Percentiles rank a stretch among this genome's conserved stretches.
Evolutionary conservation across 2,888 invertebrate genomes (phyloP).

Genomic region (Miltochrista miniata): DNA sequence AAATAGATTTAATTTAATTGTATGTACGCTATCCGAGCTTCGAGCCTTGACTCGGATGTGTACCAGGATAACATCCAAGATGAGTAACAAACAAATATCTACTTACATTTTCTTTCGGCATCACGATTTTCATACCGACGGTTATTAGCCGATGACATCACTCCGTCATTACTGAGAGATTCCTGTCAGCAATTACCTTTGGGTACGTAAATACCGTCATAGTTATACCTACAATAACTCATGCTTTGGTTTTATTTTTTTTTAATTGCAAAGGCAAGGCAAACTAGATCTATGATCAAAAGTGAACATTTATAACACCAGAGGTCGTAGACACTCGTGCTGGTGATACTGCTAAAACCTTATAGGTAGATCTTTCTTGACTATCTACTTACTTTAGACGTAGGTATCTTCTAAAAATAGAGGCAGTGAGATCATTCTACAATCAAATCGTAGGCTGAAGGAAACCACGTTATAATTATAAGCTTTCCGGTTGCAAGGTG

Average conservation of each 20-base stretch:
- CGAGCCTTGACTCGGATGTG: slow-evolving; percentile 5
- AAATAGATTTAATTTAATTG: too few relatives aligned
- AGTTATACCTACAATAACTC: slow-evolving; percentile 14
- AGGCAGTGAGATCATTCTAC: too few relatives aligned
- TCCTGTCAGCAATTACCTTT: slow-evolving; percentile 38
- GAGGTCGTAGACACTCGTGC: too few relatives aligned
- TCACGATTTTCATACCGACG: slow-evolving; percentile 71
- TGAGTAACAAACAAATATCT: slow-evolving; percentile 41
- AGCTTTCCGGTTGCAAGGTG: too few relatives aligned
- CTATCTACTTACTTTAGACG: too few relatives aligned
- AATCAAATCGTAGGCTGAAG: too few relatives aligned
- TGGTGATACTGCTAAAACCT: too few relatives aligned
- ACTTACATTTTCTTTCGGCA: slow-evolving; percentile 53
- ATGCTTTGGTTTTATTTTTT: slow-evolving; percentile 1
- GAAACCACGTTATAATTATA: too few relatives aligned
- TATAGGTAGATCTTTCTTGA: too few relatives aligned
- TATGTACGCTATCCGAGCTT: not conserved
- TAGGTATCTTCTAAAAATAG: too few relatives aligned
- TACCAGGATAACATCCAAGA: slow-evolving; percentile 47
- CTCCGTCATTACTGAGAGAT: slow-evolving; percentile 37
- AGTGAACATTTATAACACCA: too few relatives aligned
- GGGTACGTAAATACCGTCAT: slow-evolving; percentile 26
- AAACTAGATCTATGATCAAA: too few relatives aligned
- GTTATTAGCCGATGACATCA: slow-evolving; percentile 69
- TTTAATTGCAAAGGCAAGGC: slow-evolving; percentile 9